These are phyloP conservation scores for Tyria jacobaeae DNA, from an alignment of 2,888 invertebrate species.

Conservation along the genomic window DNA sequence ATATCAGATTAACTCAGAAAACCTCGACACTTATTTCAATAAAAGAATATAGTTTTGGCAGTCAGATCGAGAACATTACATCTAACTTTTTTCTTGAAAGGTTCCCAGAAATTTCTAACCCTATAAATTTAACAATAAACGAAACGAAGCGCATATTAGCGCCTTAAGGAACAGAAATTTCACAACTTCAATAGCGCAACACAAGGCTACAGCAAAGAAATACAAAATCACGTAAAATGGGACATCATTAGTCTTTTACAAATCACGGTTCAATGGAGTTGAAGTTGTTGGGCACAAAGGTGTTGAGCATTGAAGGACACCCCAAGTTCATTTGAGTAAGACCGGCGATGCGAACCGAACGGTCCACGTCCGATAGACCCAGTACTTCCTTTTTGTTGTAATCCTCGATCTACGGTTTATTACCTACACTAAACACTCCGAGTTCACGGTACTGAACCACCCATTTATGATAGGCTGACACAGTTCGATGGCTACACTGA, in stretches of 20 bases:
- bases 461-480: slow-evolving; percentile 42
- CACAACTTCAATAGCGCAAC: slow-evolving; percentile 19
- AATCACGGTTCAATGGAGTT: slow-evolving; percentile 66
- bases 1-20: background rate
- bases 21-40: background rate
- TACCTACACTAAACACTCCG: slow-evolving; percentile 41
- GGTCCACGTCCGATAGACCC: slow-evolving; percentile 39
- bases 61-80: background rate
- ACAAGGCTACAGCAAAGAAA: slow-evolving; percentile 7
- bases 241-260: slow-evolving; percentile 69
- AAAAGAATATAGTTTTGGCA: background rate
- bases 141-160: slow-evolving; percentile 1
- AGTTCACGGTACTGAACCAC: slow-evolving; percentile 35
- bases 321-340: slow-evolving; percentile 47
- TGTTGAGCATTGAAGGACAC: slow-evolving; percentile 52
- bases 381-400: slow-evolving; percentile 44
- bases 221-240: slow-evolving; percentile 43
- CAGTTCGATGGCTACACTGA: slow-evolving; percentile 32
- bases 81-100: background rate
- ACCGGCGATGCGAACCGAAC: slow-evolving; percentile 51
- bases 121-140: background rate
- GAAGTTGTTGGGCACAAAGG: slow-evolving; percentile 67
- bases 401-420: slow-evolving; percentile 39
- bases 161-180: slow-evolving; percentile 12
- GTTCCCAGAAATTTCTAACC: background rate